Evolutionary conservation across 2,888 invertebrate species (phyloP).

Genomic region (Rhabditoides inermis): DNA sequence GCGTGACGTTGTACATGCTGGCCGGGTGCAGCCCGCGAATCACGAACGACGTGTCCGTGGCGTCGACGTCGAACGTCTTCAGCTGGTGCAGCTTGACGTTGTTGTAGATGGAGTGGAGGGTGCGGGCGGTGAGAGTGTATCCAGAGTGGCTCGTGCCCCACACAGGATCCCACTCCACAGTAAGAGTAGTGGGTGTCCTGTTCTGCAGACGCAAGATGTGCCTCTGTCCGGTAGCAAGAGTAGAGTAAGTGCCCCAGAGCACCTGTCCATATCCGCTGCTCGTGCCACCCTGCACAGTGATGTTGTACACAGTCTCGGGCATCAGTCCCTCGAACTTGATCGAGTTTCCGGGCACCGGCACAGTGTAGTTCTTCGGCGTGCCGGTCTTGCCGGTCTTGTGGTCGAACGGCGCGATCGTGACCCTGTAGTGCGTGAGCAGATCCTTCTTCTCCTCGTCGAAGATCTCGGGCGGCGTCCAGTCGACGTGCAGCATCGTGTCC

Average conservation of each 20-base stretch:
- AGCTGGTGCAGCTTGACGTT: conserved; percentile 34
- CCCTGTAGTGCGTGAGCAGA: conserved; percentile 49
- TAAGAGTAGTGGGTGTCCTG: conserved; percentile 50
- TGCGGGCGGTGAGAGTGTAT: conserved; percentile 44
- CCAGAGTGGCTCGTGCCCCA: conserved; percentile 48
- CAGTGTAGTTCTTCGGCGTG: conserved; percentile 48
- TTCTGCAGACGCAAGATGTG: conserved; percentile 48
- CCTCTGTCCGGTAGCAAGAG: conserved; percentile 45
- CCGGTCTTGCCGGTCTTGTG: conserved; percentile 34
- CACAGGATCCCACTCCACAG: conserved; percentile 51
- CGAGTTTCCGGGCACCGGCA: conserved; percentile 41
- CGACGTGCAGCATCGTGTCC: conserved; percentile 50
- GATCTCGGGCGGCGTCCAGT: conserved; percentile 50
- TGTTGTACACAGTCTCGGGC: conserved; percentile 51
- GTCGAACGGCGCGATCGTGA: conserved; percentile 51
- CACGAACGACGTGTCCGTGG: conserved; percentile 41
- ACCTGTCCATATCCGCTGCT: conserved; percentile 47
- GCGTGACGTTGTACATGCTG: conserved; percentile 52
- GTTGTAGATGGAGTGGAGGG: conserved; percentile 45
- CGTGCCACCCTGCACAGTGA: conserved; percentile 53
- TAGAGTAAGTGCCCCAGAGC: conserved; percentile 53
- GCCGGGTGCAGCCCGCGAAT: conserved; percentile 45
- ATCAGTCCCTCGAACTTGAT: conserved; percentile 47
- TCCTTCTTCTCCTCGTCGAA: conserved; percentile 45
- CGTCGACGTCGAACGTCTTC: conserved; percentile 42